Percentiles rank a stretch among this genome's conserved stretches.
phyloP scores from a whole-genome alignment of 1,140 invertebrate species.

The Adelges cooleyi region DNA sequence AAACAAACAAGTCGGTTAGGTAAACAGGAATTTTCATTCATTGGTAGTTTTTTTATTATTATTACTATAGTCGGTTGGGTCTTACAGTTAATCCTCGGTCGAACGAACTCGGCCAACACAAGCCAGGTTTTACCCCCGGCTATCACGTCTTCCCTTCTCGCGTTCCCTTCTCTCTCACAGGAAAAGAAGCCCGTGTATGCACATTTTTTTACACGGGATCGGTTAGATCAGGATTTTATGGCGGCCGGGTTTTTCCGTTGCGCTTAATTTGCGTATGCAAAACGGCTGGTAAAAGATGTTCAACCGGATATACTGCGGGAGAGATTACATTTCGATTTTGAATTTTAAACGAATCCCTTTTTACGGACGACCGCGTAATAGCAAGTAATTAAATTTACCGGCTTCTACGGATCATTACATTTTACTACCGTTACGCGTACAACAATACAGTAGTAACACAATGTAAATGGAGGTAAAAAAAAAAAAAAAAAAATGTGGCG shows the following conservation, averaged over 20 bases:
- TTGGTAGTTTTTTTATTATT: not conserved
- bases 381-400: too few species aligned
- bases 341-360: slow-evolving; percentile 12
- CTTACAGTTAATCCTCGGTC: slow-evolving; percentile 22
- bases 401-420: too few species aligned
- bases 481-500: too few species aligned
- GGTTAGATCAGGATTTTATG: slow-evolving; percentile 18
- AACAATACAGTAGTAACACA: too few species aligned
- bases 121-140: slow-evolving; percentile 2
- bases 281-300: slow-evolving; percentile 5
- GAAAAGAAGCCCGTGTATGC: slow-evolving; percentile 20
- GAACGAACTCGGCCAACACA: slow-evolving; percentile 18
- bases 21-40: not conserved
- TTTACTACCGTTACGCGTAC: too few species aligned
- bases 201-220: slow-evolving; percentile 12
- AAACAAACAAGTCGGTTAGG: not conserved
- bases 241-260: slow-evolving; percentile 16
- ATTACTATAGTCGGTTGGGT: slow-evolving; percentile 26
- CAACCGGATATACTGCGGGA: not conserved
- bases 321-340: slow-evolving; percentile 19
- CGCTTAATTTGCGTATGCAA: slow-evolving; percentile 15
- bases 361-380: too few species aligned
- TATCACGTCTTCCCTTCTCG: not conserved
- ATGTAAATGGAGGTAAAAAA: too few species aligned
- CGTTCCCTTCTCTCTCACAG: not conserved